Base-by-base conservation (phyloP, 1,140 invertebrate species). In the Trialeurodes vaporariorum region DNA sequence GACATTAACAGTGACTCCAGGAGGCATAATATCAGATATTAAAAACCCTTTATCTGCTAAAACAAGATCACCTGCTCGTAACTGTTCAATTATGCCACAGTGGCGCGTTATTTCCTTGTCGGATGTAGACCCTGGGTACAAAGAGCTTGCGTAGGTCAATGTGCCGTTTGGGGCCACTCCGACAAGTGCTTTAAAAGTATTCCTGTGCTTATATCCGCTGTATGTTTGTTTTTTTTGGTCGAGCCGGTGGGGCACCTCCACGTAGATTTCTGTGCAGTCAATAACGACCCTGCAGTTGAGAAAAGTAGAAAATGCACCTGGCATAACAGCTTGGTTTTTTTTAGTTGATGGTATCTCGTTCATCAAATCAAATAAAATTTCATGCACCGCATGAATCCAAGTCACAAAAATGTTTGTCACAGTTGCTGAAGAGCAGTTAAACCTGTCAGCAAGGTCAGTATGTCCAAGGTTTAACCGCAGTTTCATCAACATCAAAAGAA, bases 31-130 rank as follows among this genome's bases (percentile, higher is more conserved):
- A 58, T 68, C 59, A 1, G 40, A 40, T 26, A 65, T 65, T 22
- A 65, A 25, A 61, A 68, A 65, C 2, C 67, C 58, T 61, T 68
- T 65, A 23, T 68, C 67, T 0, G 63, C 63, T 9, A 65, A 34
- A 21, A 68, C 25, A 2, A 68, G 17, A n/a, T 68, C 67, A 21
- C 63, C 63, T 22, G 67, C 34, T 25, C 27, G 0, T 11, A 65
- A 40, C 27, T 58, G 9, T 11, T 61, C 13, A 40, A 68, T 59
- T 13, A 70, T 1, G 1, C 64, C 70, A 66, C 67, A 70, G n/a
- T 70, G 22, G 2, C n/a, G 21, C 1, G 61, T 63, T 63, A 73
- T 71, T 59, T 40, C 49, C 67, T 70, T 72, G 62, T 72, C 71
- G 1, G 68, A 70, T 21, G 66, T 63, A 12, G 65, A 26, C 26